These are phyloP conservation scores for Corapipo altera DNA, from an alignment of 2,113 vertebrate species.

Conservation along the genomic window DNA sequence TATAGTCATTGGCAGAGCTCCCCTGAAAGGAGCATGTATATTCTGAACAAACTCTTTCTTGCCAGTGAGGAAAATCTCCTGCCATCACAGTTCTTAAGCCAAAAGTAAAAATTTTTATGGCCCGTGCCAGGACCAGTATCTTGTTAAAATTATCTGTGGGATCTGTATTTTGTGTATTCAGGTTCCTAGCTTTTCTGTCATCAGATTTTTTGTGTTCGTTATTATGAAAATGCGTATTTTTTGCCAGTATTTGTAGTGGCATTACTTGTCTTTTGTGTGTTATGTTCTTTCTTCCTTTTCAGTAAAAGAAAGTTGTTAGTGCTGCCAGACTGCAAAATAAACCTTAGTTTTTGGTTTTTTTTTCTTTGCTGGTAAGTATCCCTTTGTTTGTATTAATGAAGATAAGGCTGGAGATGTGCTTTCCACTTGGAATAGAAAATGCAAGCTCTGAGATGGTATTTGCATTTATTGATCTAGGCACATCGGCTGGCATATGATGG, in stretches of 20 bases:
- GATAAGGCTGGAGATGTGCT: not conserved
- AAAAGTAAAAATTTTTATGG: not conserved
- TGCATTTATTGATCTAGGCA: slow-evolving; percentile 50
- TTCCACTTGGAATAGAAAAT: slow-evolving; percentile 17
- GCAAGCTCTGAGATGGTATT: not conserved
- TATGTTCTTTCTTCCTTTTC: not conserved
- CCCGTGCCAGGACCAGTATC: not conserved
- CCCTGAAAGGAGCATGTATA: not conserved
- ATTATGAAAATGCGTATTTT: not conserved
- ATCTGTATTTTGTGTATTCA: not conserved
- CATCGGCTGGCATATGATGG: slow-evolving; percentile 13
- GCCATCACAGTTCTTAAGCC: not conserved
- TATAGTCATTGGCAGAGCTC: not conserved
- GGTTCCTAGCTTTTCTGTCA: not conserved
- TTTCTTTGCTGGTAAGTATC: not conserved
- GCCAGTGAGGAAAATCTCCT: not conserved
- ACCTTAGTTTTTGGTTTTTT: not conserved
- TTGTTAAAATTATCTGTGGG: not conserved
- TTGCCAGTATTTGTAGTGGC: not conserved
- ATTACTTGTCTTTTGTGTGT: not conserved
- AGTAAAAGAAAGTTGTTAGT: not conserved
- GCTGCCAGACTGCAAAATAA: not conserved
- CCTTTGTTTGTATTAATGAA: slow-evolving; percentile 44
- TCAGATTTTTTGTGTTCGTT: not conserved
- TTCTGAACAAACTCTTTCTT: not conserved